A percentile compares a stretch with the other conserved stretches of the same genome.
phyloP scores from a whole-genome alignment of 1,140 invertebrate species.

The Zaprionus ornatus region DNA sequence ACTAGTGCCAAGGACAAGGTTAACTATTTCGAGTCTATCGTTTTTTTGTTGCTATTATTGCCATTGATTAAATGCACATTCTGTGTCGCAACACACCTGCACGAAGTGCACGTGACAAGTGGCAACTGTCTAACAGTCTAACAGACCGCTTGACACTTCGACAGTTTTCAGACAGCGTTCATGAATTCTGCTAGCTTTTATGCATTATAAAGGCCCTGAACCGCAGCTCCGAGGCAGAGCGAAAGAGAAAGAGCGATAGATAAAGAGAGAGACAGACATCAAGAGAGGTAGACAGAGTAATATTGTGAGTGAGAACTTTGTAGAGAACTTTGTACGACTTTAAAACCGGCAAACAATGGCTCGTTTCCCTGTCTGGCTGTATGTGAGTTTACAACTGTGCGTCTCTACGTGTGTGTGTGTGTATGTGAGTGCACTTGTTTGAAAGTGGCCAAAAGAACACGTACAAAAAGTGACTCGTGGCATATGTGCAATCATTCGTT shows the following conservation, averaged over 20 bases:
- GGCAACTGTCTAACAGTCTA: slow-evolving; percentile 35
- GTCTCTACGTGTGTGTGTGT: background rate
- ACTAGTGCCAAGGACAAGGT: slow-evolving; percentile 37
- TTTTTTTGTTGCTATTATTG: slow-evolving; percentile 43
- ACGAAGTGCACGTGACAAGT: slow-evolving; percentile 39
- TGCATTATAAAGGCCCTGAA: slow-evolving; percentile 55
- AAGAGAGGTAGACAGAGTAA: background rate
- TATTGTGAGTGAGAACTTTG: background rate
- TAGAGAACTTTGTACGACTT: slow-evolving; percentile 53
- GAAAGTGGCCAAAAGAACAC: slow-evolving; percentile 72
- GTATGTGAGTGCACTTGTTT: background rate
- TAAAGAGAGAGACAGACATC: background rate
- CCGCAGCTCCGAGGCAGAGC: slow-evolving; percentile 45
- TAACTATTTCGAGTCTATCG: slow-evolving; percentile 10
- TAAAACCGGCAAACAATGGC: slow-evolving; percentile 56
- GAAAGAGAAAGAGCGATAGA: slow-evolving; percentile 1
- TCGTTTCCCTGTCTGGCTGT: background rate
- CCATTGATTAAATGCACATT: slow-evolving; percentile 67
- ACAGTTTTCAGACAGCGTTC: slow-evolving; percentile 57
- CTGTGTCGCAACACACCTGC: slow-evolving; percentile 59
- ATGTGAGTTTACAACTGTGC: slow-evolving; percentile 14
- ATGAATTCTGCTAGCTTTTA: slow-evolving; percentile 52
- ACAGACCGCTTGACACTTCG: slow-evolving; percentile 63
- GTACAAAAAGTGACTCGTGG: slow-evolving; percentile 63
- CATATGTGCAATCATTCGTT: slow-evolving; percentile 69